Percentiles rank a stretch among this genome's conserved stretches.
These are phyloP conservation scores for Poeciliopsis paucimaculata DNA, from an alignment of 2,797 vertebrate species.

Conservation along the genomic window DNA sequence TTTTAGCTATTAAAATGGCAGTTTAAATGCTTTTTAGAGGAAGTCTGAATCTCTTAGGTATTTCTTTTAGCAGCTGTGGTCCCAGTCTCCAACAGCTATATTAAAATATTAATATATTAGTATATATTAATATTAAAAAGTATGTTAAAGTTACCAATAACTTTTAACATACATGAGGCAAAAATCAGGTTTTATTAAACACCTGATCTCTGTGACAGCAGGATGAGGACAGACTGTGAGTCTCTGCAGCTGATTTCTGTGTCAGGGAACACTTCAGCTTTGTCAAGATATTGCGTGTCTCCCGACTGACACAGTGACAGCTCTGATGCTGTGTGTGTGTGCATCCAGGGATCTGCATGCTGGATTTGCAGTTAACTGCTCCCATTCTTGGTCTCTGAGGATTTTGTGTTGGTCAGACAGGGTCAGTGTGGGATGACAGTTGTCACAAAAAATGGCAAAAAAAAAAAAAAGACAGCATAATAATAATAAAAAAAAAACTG, in stretches of 20 bases:
- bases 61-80: too few relatives aligned
- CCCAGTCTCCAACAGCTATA: too few relatives aligned
- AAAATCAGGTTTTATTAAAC: background rate
- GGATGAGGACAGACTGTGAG: conserved; percentile 32
- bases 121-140: too few relatives aligned
- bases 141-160: background rate
- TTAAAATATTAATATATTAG: too few relatives aligned
- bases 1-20: too few relatives aligned
- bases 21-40: too few relatives aligned
- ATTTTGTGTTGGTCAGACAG: conserved; percentile 4
- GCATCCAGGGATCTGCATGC: background rate
- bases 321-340: conserved; percentile 38
- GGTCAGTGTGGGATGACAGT: conserved; percentile 40
- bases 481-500: background rate
- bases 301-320: conserved; percentile 52
- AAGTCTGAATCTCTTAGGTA: too few relatives aligned
- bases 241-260: conserved; percentile 31
- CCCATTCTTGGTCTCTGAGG: conserved; percentile 27
- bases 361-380: conserved; percentile 5
- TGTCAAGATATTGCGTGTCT: conserved; percentile 63
- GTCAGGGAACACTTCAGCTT: conserved; percentile 55
- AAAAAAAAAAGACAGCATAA: background rate
- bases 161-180: background rate
- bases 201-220: background rate
- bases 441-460: conserved; percentile 24